Base-by-base conservation (phyloP, 2,888 invertebrate genomes). In the Drosophila setosimentum region DNA sequence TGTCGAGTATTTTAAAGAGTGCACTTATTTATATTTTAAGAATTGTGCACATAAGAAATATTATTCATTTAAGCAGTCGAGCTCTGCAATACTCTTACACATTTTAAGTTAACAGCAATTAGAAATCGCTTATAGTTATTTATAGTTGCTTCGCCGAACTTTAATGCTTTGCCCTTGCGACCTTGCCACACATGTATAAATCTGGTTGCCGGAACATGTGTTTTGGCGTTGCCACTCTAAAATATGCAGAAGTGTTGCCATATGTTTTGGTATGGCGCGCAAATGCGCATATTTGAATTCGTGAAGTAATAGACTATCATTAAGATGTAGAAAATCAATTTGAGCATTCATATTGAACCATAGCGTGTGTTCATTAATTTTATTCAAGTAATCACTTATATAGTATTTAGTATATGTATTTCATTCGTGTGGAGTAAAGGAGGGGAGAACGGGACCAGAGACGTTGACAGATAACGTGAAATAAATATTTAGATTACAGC, bases 301-400 rank as follows among this genome's bases (percentile, higher is more conserved):
- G n/a, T 7, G n/a, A 18, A 3, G 7, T 58, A 27, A 13, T 29
- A 11, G 27, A 29, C 1, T 18, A 4, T 30, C 5, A 30, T 57
- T 21, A 10, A 32, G 4, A n/a, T 40, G 10, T 10, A 16, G 7
- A 42, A 58, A 27, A 3, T 13, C 18, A 16, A 48, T 32, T 29
- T 27, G 11, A 35, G n/a, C 30, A 61, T 59, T 60, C 10, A 50
- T 58, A 50, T 32, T 45, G 49, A 65, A 53, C 45, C 37, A 30
- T 58, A 42, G 51, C 29, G 24, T 49, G 29, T 21, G 54, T 67
- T 62, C 45, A 49, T 58, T 16, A 45, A 42, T 45, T 68, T 74
- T 75, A 73, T 76, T 72, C 48, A 72, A 60, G 53, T 45, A 32
- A 59, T 74, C 50, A 54, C 75, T 78, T 77, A 78, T 27, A 49